Conservation (phyloP, 2,797 vertebrate genomes). For the Sphenodon punctatus region DNA sequence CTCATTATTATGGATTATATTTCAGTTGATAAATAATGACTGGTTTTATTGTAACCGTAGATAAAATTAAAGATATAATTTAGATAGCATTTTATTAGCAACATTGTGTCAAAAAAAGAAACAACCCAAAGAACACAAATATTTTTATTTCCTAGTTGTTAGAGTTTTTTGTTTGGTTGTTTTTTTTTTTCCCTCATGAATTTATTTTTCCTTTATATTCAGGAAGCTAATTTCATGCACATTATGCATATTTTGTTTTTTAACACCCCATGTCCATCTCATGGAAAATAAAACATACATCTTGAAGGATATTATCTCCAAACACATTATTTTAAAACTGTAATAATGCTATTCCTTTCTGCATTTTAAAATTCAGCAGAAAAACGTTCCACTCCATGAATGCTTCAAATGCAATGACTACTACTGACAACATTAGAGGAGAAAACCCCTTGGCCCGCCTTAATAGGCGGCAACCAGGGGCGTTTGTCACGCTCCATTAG, state of each 20-base stretch:
- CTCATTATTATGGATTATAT: conserved; percentile 12
- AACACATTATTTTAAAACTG: neutral
- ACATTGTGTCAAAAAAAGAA: neutral
- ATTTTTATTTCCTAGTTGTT: too few species aligned
- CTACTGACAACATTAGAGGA: neutral
- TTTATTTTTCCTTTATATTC: neutral
- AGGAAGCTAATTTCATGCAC: rapidly evolving
- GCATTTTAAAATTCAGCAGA: neutral
- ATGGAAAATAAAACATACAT: neutral
- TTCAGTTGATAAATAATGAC: conserved; percentile 41
- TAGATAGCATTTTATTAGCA: conserved; percentile 22
- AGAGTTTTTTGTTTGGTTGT: too few species aligned
- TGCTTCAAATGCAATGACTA: neutral
- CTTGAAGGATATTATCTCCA: neutral
- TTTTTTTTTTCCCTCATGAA: neutral
- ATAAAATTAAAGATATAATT: conserved; percentile 35
- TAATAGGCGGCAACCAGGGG: too few species aligned
- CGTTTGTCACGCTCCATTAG: too few species aligned
- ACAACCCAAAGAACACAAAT: neutral
- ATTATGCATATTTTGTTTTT: neutral
- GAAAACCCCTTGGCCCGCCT: too few species aligned
- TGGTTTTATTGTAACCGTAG: neutral
- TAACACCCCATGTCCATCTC: neutral
- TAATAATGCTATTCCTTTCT: neutral
- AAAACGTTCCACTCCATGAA: rapidly evolving